A percentile compares a stretch with the other conserved stretches of the same genome.
phyloP scores from a whole-genome alignment of 2,888 invertebrate species.

The Pegoplata infirma region DNA sequence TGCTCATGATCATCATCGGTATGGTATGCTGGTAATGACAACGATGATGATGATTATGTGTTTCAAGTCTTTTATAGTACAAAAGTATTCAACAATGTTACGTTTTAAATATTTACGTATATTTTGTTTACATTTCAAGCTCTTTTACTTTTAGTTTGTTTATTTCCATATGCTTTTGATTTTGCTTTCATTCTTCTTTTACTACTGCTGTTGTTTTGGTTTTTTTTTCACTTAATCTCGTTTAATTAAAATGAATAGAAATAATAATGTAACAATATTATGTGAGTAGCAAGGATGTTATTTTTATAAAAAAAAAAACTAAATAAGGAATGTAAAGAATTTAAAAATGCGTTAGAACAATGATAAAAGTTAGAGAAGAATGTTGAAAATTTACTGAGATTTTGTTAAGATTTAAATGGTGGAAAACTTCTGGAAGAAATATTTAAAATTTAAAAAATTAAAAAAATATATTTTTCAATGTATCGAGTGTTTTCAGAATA shows the following conservation, averaged over 20 bases:
- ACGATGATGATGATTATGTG: constrained; percentile 26
- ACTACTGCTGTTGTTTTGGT: too few relatives aligned
- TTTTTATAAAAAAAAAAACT: background rate
- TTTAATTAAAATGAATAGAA: constrained; percentile 63
- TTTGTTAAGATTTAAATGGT: background rate
- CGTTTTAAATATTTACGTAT: constrained; percentile 3
- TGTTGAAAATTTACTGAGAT: background rate
- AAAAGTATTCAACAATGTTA: background rate
- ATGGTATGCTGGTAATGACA: background rate
- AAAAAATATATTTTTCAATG: too few relatives aligned
- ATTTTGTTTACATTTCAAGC: constrained; percentile 41
- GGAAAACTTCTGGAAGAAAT: too few relatives aligned
- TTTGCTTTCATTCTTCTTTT: constrained; percentile 30
- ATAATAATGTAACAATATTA: constrained; percentile 57
- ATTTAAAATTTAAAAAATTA: too few relatives aligned
- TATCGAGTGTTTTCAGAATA: too few relatives aligned
- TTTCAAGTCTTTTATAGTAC: constrained; percentile 35
- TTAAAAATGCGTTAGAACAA: constrained; percentile 9
- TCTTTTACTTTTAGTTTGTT: constrained; percentile 15
- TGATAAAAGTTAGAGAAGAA: background rate
- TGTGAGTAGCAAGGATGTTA: constrained; percentile 21
- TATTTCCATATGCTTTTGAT: constrained; percentile 52
- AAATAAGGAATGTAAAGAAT: background rate
- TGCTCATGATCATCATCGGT: background rate
- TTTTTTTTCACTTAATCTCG: constrained; percentile 54